Conservation (phyloP, 1,140 invertebrate species). For the Heliothis virescens region DNA sequence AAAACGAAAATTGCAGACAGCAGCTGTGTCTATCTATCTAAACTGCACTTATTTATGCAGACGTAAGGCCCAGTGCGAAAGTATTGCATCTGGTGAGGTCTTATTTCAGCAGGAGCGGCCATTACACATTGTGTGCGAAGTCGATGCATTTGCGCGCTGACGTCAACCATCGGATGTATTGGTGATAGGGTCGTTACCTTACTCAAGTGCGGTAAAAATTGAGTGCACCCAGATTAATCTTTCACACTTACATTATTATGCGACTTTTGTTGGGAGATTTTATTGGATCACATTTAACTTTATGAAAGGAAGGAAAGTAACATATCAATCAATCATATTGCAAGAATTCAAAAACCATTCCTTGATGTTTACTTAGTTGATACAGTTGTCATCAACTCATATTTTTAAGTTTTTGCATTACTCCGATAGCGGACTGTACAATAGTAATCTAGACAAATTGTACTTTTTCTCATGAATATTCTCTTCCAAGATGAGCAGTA, state of each 20-base stretch:
- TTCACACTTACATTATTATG: neutral
- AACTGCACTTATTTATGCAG: too few species aligned
- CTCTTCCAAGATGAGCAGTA: neutral
- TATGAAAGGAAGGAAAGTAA: too few species aligned
- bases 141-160: constrained; percentile 28
- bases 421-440: too few species aligned
- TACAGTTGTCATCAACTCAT: too few species aligned
- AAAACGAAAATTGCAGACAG: too few species aligned
- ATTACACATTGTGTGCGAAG: constrained; percentile 26
- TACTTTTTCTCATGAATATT: neutral
- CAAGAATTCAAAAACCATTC: too few species aligned
- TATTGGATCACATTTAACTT: neutral
- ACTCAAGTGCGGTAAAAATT: neutral
- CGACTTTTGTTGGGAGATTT: neutral
- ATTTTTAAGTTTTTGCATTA: too few species aligned
- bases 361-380: too few species aligned
- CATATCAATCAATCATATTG: too few species aligned
- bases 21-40: too few species aligned
- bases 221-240: constrained; percentile 13
- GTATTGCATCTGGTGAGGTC: neutral
- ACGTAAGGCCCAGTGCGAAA: neutral
- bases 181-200: constrained; percentile 4
- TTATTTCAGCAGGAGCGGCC: constrained; percentile 12
- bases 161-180: constrained; percentile 8
- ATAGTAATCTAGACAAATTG: neutral